phyloP scores from a whole-genome alignment of 1,140 invertebrate species.

The Sinonovacula constricta region DNA sequence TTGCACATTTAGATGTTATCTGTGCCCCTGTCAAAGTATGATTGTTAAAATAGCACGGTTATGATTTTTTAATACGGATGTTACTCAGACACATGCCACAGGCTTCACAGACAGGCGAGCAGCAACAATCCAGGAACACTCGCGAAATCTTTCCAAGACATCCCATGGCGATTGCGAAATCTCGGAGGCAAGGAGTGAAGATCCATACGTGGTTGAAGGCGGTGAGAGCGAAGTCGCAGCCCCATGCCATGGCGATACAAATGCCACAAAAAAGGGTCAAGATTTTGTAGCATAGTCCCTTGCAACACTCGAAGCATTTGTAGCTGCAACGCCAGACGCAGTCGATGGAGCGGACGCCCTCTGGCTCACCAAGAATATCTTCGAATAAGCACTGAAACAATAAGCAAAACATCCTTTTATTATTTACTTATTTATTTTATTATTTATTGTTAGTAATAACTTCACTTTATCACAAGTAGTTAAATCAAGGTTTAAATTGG shows the following conservation, averaged over 20 bases:
- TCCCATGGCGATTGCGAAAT: conserved; percentile 81
- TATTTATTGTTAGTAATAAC: no score
- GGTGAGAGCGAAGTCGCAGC: conserved; percentile 85
- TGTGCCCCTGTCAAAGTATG: no score
- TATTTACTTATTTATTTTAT: no score
- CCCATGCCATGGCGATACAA: conserved; percentile 84
- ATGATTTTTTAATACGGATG: conserved; percentile 74
- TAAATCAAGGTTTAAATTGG: not conserved
- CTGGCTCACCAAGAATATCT: conserved; percentile 87
- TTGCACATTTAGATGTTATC: no score
- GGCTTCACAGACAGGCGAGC: conserved; percentile 83
- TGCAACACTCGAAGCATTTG: conserved; percentile 84
- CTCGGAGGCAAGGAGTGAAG: conserved; percentile 71
- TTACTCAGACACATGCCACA: conserved; percentile 83
- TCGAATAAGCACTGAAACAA: conserved; percentile 82
- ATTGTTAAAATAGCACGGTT: no score
- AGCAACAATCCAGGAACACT: conserved; percentile 81
- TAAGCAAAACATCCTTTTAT: no score
- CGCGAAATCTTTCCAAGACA: conserved; percentile 81
- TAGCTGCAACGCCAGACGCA: conserved; percentile 86
- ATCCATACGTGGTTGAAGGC: conserved; percentile 81
- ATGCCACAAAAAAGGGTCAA: conserved; percentile 86
- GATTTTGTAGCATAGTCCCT: conserved; percentile 85
- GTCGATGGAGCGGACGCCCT: conserved; percentile 85
- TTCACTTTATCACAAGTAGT: not conserved